Conservation (phyloP, 2,888 invertebrate species). For the Machimus atricapillus region DNA sequence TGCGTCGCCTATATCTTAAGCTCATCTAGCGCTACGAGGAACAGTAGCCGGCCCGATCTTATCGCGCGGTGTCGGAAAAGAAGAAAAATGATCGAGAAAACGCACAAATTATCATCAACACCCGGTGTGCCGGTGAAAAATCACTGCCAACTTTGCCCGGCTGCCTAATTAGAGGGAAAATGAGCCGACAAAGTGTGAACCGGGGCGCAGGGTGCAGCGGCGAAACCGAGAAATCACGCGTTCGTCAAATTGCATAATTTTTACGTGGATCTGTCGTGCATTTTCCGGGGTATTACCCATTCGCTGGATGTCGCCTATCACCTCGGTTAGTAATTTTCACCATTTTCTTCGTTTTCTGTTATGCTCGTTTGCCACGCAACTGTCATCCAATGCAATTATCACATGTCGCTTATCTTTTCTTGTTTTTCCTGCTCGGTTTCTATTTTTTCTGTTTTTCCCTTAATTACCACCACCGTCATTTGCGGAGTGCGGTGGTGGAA, state of each 20-base stretch:
- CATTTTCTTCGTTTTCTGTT: slow-evolving; percentile 12
- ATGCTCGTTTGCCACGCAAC: background rate
- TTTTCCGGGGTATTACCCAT: slow-evolving; percentile 29
- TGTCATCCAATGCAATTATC: slow-evolving; percentile 34
- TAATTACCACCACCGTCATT: background rate
- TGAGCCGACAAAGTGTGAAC: slow-evolving; percentile 7
- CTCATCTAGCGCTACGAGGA: background rate
- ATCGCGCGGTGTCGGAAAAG: background rate
- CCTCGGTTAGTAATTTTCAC: slow-evolving; percentile 7
- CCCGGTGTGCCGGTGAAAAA: background rate
- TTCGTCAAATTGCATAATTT: slow-evolving; percentile 26
- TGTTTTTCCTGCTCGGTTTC: background rate
- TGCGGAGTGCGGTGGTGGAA: background rate
- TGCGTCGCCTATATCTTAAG: background rate
- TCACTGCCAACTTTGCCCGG: background rate
- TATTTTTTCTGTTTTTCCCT: background rate
- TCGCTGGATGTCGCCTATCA: background rate
- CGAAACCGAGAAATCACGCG: background rate
- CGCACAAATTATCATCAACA: slow-evolving; percentile 34
- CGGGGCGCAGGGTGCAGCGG: background rate
- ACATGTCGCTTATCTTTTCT: slow-evolving; percentile 35
- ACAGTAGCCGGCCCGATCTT: slow-evolving; percentile 10
- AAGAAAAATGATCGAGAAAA: slow-evolving; percentile 28
- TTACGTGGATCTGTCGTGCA: slow-evolving; percentile 25
- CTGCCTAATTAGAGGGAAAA: slow-evolving; percentile 23